Conservation (phyloP, 2,888 invertebrate species). For the Nephrotoma flavescens region DNA sequence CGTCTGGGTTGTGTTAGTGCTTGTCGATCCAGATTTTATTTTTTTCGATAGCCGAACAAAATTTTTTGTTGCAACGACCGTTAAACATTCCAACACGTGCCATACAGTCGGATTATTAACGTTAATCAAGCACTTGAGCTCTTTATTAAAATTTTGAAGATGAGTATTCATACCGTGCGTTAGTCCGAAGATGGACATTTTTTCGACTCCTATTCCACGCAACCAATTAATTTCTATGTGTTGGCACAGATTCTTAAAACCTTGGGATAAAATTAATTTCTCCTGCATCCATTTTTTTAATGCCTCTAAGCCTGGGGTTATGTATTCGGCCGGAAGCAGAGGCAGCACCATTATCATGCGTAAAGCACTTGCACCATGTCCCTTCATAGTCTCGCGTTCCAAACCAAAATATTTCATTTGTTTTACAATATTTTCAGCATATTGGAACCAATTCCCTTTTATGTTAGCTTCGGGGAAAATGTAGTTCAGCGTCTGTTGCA, state of each 20-base stretch:
- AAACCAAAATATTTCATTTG: conserved; percentile 15
- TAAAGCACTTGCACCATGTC: conserved; percentile 16
- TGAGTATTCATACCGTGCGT: conserved; percentile 17
- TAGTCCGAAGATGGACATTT: conserved; percentile 21
- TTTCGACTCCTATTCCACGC: conserved; percentile 17
- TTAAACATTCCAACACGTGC: conserved; percentile 17
- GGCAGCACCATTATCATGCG: conserved; percentile 19
- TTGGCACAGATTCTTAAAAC: conserved; percentile 14
- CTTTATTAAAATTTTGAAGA: conserved; percentile 17
- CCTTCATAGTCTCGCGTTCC: conserved; percentile 16
- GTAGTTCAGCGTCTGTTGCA: conserved; percentile 15
- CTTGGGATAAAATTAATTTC: conserved; percentile 15
- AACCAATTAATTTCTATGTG: conserved; percentile 18
- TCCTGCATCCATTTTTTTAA: conserved; percentile 20
- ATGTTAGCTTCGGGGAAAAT: conserved; percentile 18
- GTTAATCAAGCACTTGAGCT: conserved; percentile 14
- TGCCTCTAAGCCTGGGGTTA: conserved; percentile 17
- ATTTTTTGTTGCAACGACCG: conserved; percentile 16
- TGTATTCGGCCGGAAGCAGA: conserved; percentile 19
- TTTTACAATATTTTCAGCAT: conserved; percentile 16
- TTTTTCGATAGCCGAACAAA: conserved; percentile 14
- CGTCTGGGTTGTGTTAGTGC: neutral
- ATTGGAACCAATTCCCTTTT: conserved; percentile 19
- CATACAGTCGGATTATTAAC: conserved; percentile 16
- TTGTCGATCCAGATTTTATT: neutral